Percentiles rank a stretch among this genome's conserved stretches.
Evolutionary conservation across 30 jellyfish, hydroid and myxozoan genomes (phyloP).

Genomic region (Aurelia sp.): DNA sequence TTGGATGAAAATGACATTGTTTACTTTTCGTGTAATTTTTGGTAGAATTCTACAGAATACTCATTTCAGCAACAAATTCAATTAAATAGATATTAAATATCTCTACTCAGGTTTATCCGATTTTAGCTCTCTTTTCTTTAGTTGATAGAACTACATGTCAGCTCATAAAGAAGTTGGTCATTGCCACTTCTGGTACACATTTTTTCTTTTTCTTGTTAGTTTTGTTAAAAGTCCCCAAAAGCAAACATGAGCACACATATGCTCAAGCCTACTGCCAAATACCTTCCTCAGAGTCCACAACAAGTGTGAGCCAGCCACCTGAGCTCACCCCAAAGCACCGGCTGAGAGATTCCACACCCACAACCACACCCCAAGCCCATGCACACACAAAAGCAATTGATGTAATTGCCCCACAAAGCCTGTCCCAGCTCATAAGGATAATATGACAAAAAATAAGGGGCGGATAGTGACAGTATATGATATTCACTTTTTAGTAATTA

Average conservation of each 20-base stretch:
- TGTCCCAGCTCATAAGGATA: not conserved
- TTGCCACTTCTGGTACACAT: too few species aligned
- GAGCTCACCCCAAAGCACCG: not conserved
- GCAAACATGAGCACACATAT: constrained; percentile 3
- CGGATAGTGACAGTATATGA: not conserved
- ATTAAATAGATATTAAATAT: too few species aligned
- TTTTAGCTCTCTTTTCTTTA: too few species aligned
- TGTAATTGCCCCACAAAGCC: not conserved
- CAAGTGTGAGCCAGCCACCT: constrained; percentile 5
- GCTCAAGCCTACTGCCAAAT: not conserved
- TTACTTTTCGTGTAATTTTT: too few species aligned
- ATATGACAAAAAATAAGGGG: not conserved
- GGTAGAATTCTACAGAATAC: too few species aligned
- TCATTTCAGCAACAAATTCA: too few species aligned
- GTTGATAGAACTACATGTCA: too few species aligned
- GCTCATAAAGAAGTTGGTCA: too few species aligned
- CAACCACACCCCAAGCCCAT: not conserved
- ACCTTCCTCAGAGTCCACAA: not conserved
- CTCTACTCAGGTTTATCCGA: too few species aligned
- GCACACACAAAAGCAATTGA: not conserved
- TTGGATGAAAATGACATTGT: too few species aligned
- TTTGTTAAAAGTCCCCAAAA: too few species aligned
- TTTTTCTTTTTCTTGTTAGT: too few species aligned
- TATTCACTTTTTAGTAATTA: not conserved
- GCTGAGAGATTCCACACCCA: constrained; percentile 3